A percentile compares a stretch with the other conserved stretches of the same genome.
Conservation (phyloP, 2,888 invertebrate species). For the Hemistola chrysoprasaria region DNA sequence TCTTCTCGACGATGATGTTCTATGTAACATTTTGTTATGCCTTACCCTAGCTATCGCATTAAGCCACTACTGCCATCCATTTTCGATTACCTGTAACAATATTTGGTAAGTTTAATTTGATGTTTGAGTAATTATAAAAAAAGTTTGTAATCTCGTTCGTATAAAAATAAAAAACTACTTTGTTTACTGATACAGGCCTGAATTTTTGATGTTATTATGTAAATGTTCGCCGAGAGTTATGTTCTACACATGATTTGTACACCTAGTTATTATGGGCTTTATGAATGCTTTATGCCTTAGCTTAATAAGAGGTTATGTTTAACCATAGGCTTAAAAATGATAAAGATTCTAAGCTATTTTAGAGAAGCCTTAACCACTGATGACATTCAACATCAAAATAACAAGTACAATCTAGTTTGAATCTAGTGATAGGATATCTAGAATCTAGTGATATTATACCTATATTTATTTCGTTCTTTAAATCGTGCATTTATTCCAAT, state of each 20-base stretch:
- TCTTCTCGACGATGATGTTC: constrained; percentile 85
- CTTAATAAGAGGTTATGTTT: constrained; percentile 19
- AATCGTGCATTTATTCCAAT: too few relatives aligned
- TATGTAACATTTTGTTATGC: constrained; percentile 82
- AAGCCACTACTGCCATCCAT: not conserved
- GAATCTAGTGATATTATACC: too few relatives aligned
- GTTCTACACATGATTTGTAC: too few relatives aligned
- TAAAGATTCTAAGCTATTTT: constrained; percentile 1
- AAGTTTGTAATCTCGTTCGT: constrained; percentile 41
- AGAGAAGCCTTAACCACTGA: not conserved
- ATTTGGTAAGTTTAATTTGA: constrained; percentile 2
- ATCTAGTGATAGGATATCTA: too few relatives aligned
- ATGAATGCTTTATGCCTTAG: constrained; percentile 19
- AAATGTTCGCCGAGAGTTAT: too few relatives aligned
- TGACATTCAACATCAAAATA: too few relatives aligned
- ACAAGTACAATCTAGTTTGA: too few relatives aligned
- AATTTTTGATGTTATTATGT: constrained; percentile 36
- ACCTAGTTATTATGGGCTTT: constrained; percentile 8
- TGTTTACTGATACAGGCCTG: constrained; percentile 39
- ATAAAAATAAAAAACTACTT: constrained; percentile 44
- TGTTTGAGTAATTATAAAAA: constrained; percentile 23
- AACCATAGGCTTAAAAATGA: constrained; percentile 13
- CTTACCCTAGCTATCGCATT: constrained; percentile 5
- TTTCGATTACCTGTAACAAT: constrained; percentile 36
- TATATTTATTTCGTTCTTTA: too few relatives aligned